These are phyloP conservation scores for Branchinecta lindahli DNA, from an alignment of 1,140 invertebrate genomes.

Conservation along the genomic window DNA sequence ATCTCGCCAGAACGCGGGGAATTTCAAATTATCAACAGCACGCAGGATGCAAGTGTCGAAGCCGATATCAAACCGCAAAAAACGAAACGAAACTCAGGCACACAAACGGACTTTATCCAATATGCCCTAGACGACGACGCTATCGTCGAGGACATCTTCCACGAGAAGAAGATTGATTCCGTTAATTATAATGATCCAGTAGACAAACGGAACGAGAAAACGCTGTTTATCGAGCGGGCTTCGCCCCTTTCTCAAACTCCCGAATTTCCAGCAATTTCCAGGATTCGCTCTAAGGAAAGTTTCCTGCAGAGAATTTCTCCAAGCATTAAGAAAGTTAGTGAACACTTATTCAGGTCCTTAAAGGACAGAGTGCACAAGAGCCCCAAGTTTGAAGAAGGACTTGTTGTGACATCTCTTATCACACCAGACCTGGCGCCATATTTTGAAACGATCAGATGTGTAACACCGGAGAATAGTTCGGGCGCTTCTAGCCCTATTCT, in stretches of 20 bases:
- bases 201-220: too few species aligned
- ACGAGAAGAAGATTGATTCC: too few species aligned
- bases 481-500: neutral
- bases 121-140: neutral
- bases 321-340: neutral
- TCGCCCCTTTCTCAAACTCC: too few species aligned
- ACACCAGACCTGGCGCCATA: neutral
- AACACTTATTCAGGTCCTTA: neutral
- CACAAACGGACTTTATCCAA: neutral
- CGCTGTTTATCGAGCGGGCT: too few species aligned
- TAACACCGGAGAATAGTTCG: neutral
- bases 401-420: neutral
- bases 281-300: neutral
- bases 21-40: neutral
- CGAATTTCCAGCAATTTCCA: too few species aligned
- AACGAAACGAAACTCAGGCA: neutral
- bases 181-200: too few species aligned
- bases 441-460: neutral
- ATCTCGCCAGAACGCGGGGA: too few species aligned
- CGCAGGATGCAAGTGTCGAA: neutral
- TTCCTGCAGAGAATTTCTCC: neutral
- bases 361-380: neutral
- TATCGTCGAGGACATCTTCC: too few species aligned
- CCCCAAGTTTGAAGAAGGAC: neutral
- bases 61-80: neutral